Conservation (phyloP, 92 coral and sea anemone genomes). For the Zoanthus sociatus region DNA sequence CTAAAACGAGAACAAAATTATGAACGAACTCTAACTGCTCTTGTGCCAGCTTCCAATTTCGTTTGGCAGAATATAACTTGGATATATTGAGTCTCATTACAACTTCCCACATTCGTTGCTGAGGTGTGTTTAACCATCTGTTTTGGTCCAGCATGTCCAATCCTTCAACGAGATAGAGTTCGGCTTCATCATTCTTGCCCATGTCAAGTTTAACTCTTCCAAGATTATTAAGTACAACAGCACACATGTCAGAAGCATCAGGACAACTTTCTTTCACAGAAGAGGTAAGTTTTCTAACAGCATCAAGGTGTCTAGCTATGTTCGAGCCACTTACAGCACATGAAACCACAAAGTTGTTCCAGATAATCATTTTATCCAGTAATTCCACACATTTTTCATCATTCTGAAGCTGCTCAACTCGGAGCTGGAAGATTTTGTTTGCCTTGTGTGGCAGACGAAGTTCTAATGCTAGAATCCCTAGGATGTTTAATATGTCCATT, state of each 20-base stretch:
- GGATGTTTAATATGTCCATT: background rate
- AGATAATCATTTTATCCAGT: background rate
- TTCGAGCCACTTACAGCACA: background rate
- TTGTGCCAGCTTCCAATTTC: conserved; percentile 8
- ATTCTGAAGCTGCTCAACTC: background rate
- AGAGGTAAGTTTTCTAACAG: background rate
- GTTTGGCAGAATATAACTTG: background rate
- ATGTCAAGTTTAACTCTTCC: conserved; percentile 4
- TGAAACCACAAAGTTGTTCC: conserved; percentile 5
- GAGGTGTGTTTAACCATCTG: background rate
- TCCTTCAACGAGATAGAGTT: background rate
- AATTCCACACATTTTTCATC: background rate
- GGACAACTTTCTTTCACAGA: background rate
- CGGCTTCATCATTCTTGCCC: background rate
- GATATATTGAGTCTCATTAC: conserved; percentile 6
- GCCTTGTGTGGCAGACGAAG: background rate
- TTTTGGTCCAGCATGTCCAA: background rate
- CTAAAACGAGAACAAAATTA: background rate
- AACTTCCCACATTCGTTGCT: background rate
- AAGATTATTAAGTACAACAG: conserved; percentile 7
- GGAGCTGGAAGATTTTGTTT: background rate
- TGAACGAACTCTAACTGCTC: background rate
- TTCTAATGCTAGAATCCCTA: conserved; percentile 6
- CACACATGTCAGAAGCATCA: background rate
- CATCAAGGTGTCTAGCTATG: background rate